A percentile compares a stretch with the other conserved stretches of the same genome.
These are phyloP conservation scores for Eledona agricola DNA, from an alignment of 2,888 invertebrate genomes.

Conservation along the genomic window DNA sequence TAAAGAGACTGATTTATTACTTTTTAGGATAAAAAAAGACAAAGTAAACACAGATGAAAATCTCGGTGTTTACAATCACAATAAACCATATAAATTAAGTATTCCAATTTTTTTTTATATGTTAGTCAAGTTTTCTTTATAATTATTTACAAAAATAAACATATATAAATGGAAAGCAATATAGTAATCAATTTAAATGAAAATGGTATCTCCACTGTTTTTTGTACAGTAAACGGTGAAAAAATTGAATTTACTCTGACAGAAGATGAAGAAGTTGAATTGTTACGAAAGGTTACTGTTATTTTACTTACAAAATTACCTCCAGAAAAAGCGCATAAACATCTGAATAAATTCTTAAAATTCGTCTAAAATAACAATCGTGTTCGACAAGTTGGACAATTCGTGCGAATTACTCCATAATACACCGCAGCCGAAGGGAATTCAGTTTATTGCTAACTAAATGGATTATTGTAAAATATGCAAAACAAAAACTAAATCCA, in stretches of 20 bases:
- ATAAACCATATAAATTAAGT: neutral
- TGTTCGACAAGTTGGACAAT: conserved; percentile 2
- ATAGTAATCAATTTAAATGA: conserved; percentile 16
- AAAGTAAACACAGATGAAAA: conserved; percentile 10
- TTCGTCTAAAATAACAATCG: conserved; percentile 2
- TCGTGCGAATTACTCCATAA: conserved; percentile 2
- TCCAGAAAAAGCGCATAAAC: conserved; percentile 1
- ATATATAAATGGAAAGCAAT: conserved; percentile 24
- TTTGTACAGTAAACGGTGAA: conserved; percentile 9
- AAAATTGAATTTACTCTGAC: conserved; percentile 9
- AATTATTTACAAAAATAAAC: conserved; percentile 7
- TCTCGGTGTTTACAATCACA: conserved; percentile 1
- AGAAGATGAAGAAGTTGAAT: conserved; percentile 14
- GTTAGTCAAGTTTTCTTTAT: conserved; percentile 8
- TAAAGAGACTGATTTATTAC: conserved; percentile 1
- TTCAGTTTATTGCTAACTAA: too few species aligned
- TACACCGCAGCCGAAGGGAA: too few species aligned
- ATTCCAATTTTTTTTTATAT: conserved; percentile 4
- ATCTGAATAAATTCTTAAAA: conserved; percentile 1
- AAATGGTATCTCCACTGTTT: conserved; percentile 16
- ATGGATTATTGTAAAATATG: too few species aligned
- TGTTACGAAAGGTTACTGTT: conserved; percentile 9
- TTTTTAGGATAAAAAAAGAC: conserved; percentile 6
- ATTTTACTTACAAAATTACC: conserved; percentile 4
- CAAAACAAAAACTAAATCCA: too few species aligned